Base-by-base conservation (phyloP, 2,888 invertebrate genomes). In the Exephanes ischioxanthus region DNA sequence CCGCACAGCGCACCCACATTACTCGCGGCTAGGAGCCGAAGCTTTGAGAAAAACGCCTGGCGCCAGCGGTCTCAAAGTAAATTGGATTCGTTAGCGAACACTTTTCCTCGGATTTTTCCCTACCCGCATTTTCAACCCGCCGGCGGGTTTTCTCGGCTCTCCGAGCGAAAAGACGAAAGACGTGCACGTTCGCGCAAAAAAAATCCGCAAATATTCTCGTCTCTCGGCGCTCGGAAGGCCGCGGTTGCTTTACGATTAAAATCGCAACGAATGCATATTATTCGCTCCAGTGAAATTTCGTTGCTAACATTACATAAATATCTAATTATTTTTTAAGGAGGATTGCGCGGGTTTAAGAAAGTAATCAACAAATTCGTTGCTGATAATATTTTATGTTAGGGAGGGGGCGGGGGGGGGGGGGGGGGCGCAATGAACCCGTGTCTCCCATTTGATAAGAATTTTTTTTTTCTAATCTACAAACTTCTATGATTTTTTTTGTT, bases 41-140 rank as follows among this genome's bases (percentile, higher is more conserved):
- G 55, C 87, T 87, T 87, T 86, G 83, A 80, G 79, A 85, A 84
- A 87, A 87, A 61, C 66, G 45, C n/a, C 41, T 16, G 33, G 51
- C 19, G 45, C 78, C 76, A 66, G 30, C 81, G 71, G 67, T 68
- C 80, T 84, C 78, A 86, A 84, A 89, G 87, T 87, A 86, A 87
- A 88, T 89, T 89, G 85, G 87, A 88, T 88, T 89, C 85, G 87
- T 89, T 88, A 86, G 83, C 81, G 77, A 80, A 78, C 82, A 77
- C 76, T 82, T 85, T 85, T 82, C 81, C 73, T 51, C 37, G 37
- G 45, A 53, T 70, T 78, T 79, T 55, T 66, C 73, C n/a, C 58
- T 22, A 26, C 58, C 58, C 58, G 22, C 58, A 58, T 58, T 58
- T 58, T 11, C 22, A 22, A 26, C 58, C 58, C 26, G 45, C 61